These are phyloP conservation scores for Brotogeris chrysoptera DNA, from an alignment of 2,797 vertebrate genomes.

Conservation along the genomic window DNA sequence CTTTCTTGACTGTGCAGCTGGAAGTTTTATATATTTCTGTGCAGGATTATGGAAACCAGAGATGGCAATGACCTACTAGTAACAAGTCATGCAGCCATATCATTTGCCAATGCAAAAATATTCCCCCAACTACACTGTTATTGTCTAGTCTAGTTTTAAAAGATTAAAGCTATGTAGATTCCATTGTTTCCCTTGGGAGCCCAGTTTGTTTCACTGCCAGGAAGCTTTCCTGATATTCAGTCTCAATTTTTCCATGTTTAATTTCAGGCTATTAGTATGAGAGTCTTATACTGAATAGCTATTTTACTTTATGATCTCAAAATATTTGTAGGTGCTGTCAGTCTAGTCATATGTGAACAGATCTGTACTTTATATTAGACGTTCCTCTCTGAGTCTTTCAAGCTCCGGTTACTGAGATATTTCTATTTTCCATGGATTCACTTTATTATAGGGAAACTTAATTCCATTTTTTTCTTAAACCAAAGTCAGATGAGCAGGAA, in stretches of 20 bases:
- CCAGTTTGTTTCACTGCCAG: constrained; percentile 55
- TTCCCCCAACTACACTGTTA: constrained; percentile 26
- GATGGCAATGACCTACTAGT: background rate
- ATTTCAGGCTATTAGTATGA: constrained; percentile 63
- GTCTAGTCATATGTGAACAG: background rate
- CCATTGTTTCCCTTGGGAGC: constrained; percentile 57
- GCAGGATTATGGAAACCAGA: background rate
- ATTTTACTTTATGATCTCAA: background rate
- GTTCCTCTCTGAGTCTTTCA: background rate
- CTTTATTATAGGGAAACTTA: background rate
- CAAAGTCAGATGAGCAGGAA: background rate
- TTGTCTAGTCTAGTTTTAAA: constrained; percentile 65
- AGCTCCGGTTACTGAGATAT: background rate
- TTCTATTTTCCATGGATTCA: background rate
- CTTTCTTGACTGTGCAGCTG: background rate
- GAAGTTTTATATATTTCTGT: background rate
- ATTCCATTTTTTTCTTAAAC: background rate
- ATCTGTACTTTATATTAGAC: constrained; percentile 4
- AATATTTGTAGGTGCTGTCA: constrained; percentile 25
- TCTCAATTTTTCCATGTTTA: constrained; percentile 67
- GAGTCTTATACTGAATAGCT: background rate
- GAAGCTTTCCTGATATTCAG: constrained; percentile 58
- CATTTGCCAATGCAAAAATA: constrained; percentile 37
- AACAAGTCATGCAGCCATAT: background rate
- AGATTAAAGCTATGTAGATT: constrained; percentile 50